Evolutionary conservation across 2,113 vertebrate species (phyloP), one percentile per base, ranked within the genome.

Genomic region (Tychaedon coryphoeus): DNA sequence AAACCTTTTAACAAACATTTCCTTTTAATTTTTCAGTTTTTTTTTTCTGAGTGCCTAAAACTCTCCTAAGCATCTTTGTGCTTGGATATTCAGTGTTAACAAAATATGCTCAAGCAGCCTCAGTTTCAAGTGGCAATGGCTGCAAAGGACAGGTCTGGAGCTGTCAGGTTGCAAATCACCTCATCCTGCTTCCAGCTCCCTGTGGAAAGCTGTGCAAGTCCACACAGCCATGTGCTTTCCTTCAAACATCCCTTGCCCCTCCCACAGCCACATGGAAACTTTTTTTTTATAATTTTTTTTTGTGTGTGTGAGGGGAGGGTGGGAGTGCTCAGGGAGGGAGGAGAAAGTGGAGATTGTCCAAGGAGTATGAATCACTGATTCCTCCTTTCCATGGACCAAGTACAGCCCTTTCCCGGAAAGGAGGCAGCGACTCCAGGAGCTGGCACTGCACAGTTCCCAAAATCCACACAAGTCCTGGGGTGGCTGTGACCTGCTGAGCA

Each of bases 301-400:
- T 11, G 8, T 51, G 28, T 7, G 4, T 58, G 22, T 50, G 56
- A 65, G 65, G 45, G 67, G 54, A 47, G 33, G 8, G 50, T 16
- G 16, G 69, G 69, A 71, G 48, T 43, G 40, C 64, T 56, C 54
- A 73, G 25, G 72, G 87, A 80, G 61, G 89, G 83, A 95, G 71
- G 86, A 86, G 62, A 92, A 84, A 70, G 66, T 77, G 53, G 90
- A 86, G 72, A 14, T 17, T n/a, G 66, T 79, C 93, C 90, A 96
- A 86, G 71, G 79, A 70, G 26, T 10, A 20, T 94, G 92, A 97
- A 93, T 95, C 94, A 95, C 70, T 2, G 19, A 74, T 95, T 95
- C 71, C 81, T 94, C 67, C 64, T 33, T 86, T 88, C 78, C 79
- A 26, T 50, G 90, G 82, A 18, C 58, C 3, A 25, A 83, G 70